Evolutionary conservation across 1,140 invertebrate genomes (phyloP).

Genomic region (Leptoteleia sp.): DNA sequence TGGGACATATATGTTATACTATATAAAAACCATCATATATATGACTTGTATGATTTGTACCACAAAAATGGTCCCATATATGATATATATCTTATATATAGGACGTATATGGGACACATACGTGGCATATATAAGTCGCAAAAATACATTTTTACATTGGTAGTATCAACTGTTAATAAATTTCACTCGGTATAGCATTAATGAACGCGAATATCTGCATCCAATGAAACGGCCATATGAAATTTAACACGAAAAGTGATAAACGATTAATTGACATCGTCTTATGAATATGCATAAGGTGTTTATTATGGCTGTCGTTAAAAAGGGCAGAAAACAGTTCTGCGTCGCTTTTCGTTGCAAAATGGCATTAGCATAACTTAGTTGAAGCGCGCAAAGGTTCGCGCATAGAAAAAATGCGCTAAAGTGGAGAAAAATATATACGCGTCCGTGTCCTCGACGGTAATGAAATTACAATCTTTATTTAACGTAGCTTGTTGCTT

Average conservation of each 20-base stretch:
- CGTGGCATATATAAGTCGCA: too few relatives aligned
- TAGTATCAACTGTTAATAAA: too few relatives aligned
- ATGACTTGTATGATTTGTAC: too few relatives aligned
- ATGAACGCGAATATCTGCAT: too few relatives aligned
- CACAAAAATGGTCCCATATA: too few relatives aligned
- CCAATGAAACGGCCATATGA: too few relatives aligned
- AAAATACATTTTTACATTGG: too few relatives aligned
- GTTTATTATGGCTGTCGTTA: background rate
- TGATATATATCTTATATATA: too few relatives aligned
- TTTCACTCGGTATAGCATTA: too few relatives aligned
- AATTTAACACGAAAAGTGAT: constrained; percentile 3
- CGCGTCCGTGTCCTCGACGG: constrained; percentile 8
- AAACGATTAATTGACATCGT: background rate
- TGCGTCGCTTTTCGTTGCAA: background rate
- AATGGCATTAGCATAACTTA: constrained; percentile 22
- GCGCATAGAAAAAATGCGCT: constrained; percentile 8
- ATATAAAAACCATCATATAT: too few relatives aligned
- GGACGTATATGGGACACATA: too few relatives aligned
- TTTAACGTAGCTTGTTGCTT: constrained; percentile 22
- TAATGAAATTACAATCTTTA: constrained; percentile 46
- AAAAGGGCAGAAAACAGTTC: constrained; percentile 22
- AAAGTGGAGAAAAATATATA: constrained; percentile 31
- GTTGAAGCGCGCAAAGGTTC: background rate
- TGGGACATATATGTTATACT: too few relatives aligned
- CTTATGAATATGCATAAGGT: background rate